Evolutionary conservation across 2,797 vertebrate genomes (phyloP).

Genomic region (Pitangus sulphuratus): DNA sequence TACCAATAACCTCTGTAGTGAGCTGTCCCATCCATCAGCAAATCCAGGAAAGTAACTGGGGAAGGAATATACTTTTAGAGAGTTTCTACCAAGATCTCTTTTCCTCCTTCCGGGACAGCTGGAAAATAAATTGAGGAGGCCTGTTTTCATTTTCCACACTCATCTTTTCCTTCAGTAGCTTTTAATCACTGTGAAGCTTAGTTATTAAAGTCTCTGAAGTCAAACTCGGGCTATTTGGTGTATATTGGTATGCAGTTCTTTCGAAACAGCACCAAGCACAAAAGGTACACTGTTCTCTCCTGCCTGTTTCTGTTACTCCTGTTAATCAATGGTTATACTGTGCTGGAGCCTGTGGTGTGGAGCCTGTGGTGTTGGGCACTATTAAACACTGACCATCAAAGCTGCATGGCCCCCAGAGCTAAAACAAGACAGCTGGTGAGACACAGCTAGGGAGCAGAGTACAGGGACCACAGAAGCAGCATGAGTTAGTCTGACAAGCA

Average conservation of each 20-base stretch:
- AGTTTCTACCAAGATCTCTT: background rate
- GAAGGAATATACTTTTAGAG: background rate
- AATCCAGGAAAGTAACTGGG: background rate
- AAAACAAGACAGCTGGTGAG: background rate
- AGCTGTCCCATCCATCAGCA: constrained; percentile 3
- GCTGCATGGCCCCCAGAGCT: background rate
- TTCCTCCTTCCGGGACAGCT: background rate
- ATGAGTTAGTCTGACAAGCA: background rate
- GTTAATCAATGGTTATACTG: background rate
- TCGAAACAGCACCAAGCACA: background rate
- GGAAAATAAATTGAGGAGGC: background rate
- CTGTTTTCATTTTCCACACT: background rate
- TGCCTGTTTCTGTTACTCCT: background rate
- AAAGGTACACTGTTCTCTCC: background rate
- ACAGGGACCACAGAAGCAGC: background rate
- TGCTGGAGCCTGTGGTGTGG: background rate
- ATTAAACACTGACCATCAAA: background rate
- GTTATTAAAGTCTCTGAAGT: background rate
- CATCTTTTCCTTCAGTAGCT: background rate
- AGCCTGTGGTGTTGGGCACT: background rate
- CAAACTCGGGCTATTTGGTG: background rate
- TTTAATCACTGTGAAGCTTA: background rate
- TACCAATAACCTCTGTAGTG: background rate
- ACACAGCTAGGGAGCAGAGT: background rate
- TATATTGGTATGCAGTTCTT: background rate